Conservation (phyloP, 1,140 invertebrate genomes). For the Drosophila ambigua region DNA sequence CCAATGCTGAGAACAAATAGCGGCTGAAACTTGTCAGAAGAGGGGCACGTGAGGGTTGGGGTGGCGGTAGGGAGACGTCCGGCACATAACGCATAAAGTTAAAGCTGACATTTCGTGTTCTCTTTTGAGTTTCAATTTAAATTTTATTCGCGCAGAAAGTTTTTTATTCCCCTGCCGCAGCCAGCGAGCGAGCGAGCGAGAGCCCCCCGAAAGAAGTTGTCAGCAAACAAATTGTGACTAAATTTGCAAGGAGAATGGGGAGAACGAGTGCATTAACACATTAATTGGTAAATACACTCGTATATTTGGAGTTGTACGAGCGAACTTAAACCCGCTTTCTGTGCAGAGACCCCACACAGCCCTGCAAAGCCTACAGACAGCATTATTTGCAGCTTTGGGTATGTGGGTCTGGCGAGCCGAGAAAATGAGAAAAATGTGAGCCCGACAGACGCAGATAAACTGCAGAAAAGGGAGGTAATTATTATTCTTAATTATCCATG, state of each 20-base stretch:
- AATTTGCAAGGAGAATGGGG: no score
- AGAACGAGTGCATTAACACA: background rate
- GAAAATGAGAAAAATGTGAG: constrained; percentile 7
- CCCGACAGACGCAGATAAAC: constrained; percentile 31
- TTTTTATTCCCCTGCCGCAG: background rate
- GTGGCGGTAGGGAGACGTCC: no score
- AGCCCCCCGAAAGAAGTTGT: no score
- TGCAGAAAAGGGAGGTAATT: constrained; percentile 53
- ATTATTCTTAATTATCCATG: constrained; percentile 61
- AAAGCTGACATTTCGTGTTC: constrained; percentile 3
- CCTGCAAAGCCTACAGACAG: background rate
- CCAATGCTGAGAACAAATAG: constrained; percentile 40
- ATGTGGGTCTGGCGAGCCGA: background rate
- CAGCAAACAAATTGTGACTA: no score
- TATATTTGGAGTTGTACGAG: constrained; percentile 5
- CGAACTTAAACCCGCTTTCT: no score
- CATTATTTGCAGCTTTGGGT: constrained; percentile 28
- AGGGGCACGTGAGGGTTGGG: no score
- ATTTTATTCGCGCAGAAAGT: background rate
- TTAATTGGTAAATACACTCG: constrained; percentile 17
- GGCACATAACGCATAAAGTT: constrained; percentile 24
- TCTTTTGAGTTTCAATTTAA: constrained; percentile 10
- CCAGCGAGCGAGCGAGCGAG: no score
- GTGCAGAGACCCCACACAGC: no score
- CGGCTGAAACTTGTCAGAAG: constrained; percentile 3